Evolutionary conservation across 1,140 invertebrate genomes (phyloP), one percentile per base, ranked within the genome.

Genomic region (Lepidurus arcticus): DNA sequence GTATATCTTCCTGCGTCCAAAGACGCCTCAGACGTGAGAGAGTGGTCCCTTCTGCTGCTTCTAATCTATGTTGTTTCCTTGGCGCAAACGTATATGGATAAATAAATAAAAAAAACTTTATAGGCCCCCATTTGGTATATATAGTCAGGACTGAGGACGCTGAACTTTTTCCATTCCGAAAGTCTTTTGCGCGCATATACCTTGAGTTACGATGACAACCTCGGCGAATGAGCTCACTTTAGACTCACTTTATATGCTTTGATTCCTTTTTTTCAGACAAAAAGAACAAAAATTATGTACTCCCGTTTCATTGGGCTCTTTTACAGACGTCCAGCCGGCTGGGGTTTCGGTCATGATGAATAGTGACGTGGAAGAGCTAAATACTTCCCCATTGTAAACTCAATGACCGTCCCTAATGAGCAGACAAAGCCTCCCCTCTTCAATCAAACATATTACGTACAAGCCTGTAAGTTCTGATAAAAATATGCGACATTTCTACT

Each of bases 371-470:
- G n/a, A 16, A 4, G 34, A 65, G 53, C 53, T 65, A 13, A 65
- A 65, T 21, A n/a, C 53, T 65, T 65, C 16, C 53, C n/a, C 21
- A 65, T 65, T 13, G 16, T n/a, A 65, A 65, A 65, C 53, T 9
- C 53, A 9, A 65, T 65, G 53, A 5, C 53, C 53, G 53, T 65
- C 53, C 53, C 53, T 65, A 65, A 65, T 65, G 53, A 65, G 53
- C 53, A 65, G 53, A 65, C 53, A 65, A 65, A 65, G 53, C n/a
- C 13, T 65, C 16, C 21, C 16, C 53, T 65, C 34, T 65, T 65
- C 53, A 13, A 65, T 65, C 16, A 65, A 65, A 65, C 53, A n/a
- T 65, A 65, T 65, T 65, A 65, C 53, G 53, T 13, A 65, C 53
- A 65, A 65, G 16, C 53, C 16, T 7, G 53, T 65, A 65, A 65